Base-by-base conservation (phyloP, 2,888 invertebrate species). In the Amiota mariae region DNA sequence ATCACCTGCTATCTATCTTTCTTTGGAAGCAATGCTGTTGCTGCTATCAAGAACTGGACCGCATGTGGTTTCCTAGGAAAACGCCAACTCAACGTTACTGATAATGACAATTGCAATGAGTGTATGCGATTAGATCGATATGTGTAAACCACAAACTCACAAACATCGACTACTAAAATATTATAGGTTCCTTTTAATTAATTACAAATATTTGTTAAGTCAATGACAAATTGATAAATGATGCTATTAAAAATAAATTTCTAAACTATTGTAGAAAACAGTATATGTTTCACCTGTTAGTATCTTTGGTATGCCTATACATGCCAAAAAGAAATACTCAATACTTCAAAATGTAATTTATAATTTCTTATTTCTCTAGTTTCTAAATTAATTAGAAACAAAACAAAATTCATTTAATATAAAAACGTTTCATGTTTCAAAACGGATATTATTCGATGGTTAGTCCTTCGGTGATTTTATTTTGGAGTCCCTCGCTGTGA, bases 201-300 rank as follows among this genome's bases (percentile, higher is more conserved):
- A 82, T 84, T 84, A 82, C 81, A 77, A 84, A 84, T 82, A 86
- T 84, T 84, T 85, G 79, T 85, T 85, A 79, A 80, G 18, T 36
- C 67, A 51, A 24, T 8, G 67, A 68, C 67, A 68, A 68, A 68
- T 68, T 68, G 67, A 68, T 68, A 68, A 68, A 68, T 68, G 67
- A 68, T 68, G 54, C 67, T 68, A 68, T 68, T 68, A 68, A 68
- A 68, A 68, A 54, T 66, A 18, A 2, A 4, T 36, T 24, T 68
- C n/a, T 36, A 36, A 12, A 20, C 57, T 61, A 20, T n/a, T n/a
- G n/a, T 15, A 15, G 3, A 3, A 47, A 48, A 15, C 1, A 46
- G 46, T n/a, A 12, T 47, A 13, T 48, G 13, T 63, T 68, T 20
- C 67, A 68, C 67, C 67, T 68, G 67, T 68, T 47, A 20, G 59